These are phyloP conservation scores for Tachysurus fulvidraco DNA, from an alignment of 2,113 vertebrate species.

Conservation along the genomic window DNA sequence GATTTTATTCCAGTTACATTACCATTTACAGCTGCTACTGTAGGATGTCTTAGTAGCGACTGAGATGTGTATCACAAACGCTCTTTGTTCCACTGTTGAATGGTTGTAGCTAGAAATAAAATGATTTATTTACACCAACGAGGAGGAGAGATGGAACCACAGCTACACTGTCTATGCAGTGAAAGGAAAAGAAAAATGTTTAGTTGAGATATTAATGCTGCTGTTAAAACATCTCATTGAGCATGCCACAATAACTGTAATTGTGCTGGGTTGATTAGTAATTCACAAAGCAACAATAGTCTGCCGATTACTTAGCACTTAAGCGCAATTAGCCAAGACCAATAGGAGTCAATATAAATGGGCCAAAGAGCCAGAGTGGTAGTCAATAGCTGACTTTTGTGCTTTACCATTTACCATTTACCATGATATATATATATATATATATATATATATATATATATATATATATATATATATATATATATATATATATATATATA, in stretches of 20 bases:
- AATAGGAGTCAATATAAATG: conserved; percentile 65
- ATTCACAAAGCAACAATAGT: conserved; percentile 70
- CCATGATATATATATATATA: no score
- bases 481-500: no score
- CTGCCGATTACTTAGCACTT: conserved; percentile 67
- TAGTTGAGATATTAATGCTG: conserved; percentile 41
- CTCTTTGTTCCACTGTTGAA: background rate
- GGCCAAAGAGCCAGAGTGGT: conserved; percentile 46
- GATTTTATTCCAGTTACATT: background rate
- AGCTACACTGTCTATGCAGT: conserved; percentile 19
- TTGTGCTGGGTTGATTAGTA: conserved; percentile 67
- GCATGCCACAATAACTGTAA: conserved; percentile 49
- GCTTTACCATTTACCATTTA: conserved; percentile 24
- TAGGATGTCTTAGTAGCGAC: background rate
- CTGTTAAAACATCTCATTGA: conserved; percentile 35
- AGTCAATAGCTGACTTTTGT: conserved; percentile 62
- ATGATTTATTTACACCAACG: background rate
- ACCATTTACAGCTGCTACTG: background rate
- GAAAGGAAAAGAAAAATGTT: conserved; percentile 31
- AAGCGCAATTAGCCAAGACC: conserved; percentile 70
- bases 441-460: no score
- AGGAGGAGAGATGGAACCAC: background rate
- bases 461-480: no score
- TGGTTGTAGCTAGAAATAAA: background rate
- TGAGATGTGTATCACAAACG: background rate